phyloP scores from a whole-genome alignment of 2,113 vertebrate genomes.

The Microcebus jonahi region DNA sequence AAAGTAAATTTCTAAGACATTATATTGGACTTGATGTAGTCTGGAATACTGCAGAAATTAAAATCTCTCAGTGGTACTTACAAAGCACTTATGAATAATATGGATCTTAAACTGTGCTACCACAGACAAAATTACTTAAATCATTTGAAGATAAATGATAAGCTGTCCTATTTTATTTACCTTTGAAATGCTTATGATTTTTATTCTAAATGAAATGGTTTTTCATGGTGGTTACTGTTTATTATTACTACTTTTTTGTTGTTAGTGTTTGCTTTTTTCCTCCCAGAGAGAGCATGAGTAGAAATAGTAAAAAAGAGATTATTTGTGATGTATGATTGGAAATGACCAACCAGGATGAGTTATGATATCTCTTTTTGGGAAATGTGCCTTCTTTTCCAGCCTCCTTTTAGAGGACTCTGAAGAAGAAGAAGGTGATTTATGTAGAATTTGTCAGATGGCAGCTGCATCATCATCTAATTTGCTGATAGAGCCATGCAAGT shows the following conservation, averaged over 20 bases:
- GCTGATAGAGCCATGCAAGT: constrained; percentile 96
- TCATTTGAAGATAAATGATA: background rate
- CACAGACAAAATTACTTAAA: background rate
- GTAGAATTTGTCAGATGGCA: constrained; percentile 98
- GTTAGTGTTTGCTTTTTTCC: background rate
- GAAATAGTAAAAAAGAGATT: background rate
- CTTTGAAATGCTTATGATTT: background rate
- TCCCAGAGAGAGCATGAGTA: background rate
- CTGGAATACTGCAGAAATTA: background rate
- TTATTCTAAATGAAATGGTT: background rate
- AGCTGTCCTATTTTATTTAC: background rate
- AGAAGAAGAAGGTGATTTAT: constrained; percentile 96
- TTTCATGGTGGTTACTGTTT: background rate
- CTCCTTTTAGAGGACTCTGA: constrained; percentile 98
- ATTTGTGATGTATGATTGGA: background rate
- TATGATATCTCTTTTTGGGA: constrained; percentile 13
- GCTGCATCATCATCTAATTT: constrained; percentile 92
- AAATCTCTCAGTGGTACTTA: background rate
- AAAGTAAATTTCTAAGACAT: background rate
- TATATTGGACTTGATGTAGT: background rate
- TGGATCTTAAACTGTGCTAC: background rate
- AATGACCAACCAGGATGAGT: background rate
- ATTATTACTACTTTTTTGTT: background rate
- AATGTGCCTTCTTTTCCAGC: constrained; percentile 80
- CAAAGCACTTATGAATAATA: constrained; percentile 1